Evolutionary conservation across 2,113 vertebrate genomes (phyloP), one percentile per base, ranked within the genome.

Genomic region (Trematocara variabile): DNA sequence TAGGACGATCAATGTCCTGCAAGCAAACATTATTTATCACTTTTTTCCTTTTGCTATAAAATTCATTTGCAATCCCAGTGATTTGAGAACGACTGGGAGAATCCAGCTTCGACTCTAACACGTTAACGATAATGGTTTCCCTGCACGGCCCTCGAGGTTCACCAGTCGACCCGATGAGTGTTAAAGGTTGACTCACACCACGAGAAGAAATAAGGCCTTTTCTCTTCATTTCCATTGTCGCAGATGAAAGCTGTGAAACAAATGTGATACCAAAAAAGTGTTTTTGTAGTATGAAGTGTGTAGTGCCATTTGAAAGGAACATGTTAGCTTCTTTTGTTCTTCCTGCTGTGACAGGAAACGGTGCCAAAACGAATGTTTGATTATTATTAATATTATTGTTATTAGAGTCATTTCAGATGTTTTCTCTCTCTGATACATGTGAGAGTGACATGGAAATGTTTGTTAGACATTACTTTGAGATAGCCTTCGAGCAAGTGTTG

Each of bases 241-340:
- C 30, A 85, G 75, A 60, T 77, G 25, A 91, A 81, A 92, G 77
- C 84, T 88, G 54, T 89, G 34, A 84, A 91, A 79, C 52, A 37
- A 86, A 88, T 48, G 25, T 54, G 83, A 94, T 92, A 90, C 93
- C 90, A 95, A 96, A 95, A 94, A 92, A 33, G 82, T 90, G 89
- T 89, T 88, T 89, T 88, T 87, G 60, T 94, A 93, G 90, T 39
- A 65, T 85, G 82, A 93, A 89, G 86, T 91, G 86, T 88, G 52
- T 94, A 93, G 91, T 37, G 63, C 50, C 91, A 89, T 91, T 91
- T 55, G 5, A 83, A 77, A 79, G 79, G 60, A 89, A 88, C 60
- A 75, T 75, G 93, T 95, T 83, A 44, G 65, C 20, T 68, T 68
- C 37, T 41, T 70, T 25, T 48, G 68, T 91, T 89, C 68, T 77